These are phyloP conservation scores for Stichopus chloronotus DNA, from an alignment of 35 echinoderm and acorn worm species.

Conservation along the genomic window DNA sequence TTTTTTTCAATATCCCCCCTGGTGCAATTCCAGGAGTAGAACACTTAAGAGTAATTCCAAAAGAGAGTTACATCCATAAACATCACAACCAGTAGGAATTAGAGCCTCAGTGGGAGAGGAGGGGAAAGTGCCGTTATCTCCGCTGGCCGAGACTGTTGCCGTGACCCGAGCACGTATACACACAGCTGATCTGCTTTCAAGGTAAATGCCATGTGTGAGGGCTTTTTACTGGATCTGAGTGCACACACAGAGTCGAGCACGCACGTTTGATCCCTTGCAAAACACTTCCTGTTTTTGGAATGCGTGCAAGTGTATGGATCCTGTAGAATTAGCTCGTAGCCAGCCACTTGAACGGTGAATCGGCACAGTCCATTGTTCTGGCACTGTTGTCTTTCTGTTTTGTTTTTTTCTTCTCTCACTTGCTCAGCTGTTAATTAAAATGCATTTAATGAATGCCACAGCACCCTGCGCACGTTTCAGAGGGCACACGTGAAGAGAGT, in stretches of 20 bases:
- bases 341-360: not conserved
- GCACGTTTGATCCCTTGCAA: not conserved
- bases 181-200: not conserved
- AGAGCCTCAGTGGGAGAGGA: not conserved
- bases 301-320: not conserved
- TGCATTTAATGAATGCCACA: not conserved
- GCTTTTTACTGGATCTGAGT: not conserved
- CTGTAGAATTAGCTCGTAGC: not conserved
- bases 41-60: conserved; percentile 3
- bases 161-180: not conserved
- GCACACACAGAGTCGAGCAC: not conserved
- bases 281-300: not conserved
- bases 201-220: not conserved
- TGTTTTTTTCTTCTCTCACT: too few species aligned
- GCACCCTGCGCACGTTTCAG: not conserved
- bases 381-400: too few species aligned
- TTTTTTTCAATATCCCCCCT: not conserved
- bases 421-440: not conserved
- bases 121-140: not conserved
- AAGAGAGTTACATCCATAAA: conserved; percentile 1
- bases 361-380: not conserved
- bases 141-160: not conserved
- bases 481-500: not conserved
- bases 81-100: not conserved
- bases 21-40: conserved; percentile 9